Evolutionary conservation across 2,797 vertebrate species (phyloP), one percentile per base, ranked within the genome.

Genomic region (Acanthopagrus latus): DNA sequence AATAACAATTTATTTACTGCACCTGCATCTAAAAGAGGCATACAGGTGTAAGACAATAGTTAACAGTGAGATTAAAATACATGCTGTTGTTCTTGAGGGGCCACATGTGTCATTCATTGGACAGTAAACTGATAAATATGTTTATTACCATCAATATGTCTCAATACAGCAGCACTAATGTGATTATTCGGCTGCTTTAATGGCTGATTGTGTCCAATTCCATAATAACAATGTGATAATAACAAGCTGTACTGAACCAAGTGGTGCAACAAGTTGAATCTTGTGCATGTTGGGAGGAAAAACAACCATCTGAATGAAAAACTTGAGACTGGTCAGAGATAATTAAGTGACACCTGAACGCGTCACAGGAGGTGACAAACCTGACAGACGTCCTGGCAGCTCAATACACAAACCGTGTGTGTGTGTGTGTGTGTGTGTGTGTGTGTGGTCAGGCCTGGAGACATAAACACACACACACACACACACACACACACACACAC

Each of bases 211-310:
- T 33, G 33, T 33, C 7, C 33, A 7, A 33, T 33, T 33, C 33
- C 7, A 33, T 8, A 8, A 7, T 33, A 33, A 33, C 33, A 33
- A 33, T 8, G 33, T 33, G 33, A 33, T 33, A 33, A 33, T 33
- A 33, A 33, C 6, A 7, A 33, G 33, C 33, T 33, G 7, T 33
- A 33, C 33, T 33, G 33, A 33, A 33, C 33, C 7, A 71, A 76
- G 3, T 3, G 0, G 65, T 73, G 89, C 92, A 91, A 93, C 90
- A 92, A 89, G 88, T 91, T 71, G 47, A 74, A 51, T 56, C 59
- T 59, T 55, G 44, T 64, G 65, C 66, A 38, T 47, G 57, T 58
- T 27, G 55, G 2, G 60, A 44, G 9, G 23, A 50, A 67, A 78
- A 56, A 18, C n/a, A 21, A 74, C 65, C 16, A 25, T 29, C 14